Evolutionary conservation across 2,888 invertebrate species (phyloP), one percentile per base, ranked within the genome.

Genomic region (Erpobdella octoculata): DNA sequence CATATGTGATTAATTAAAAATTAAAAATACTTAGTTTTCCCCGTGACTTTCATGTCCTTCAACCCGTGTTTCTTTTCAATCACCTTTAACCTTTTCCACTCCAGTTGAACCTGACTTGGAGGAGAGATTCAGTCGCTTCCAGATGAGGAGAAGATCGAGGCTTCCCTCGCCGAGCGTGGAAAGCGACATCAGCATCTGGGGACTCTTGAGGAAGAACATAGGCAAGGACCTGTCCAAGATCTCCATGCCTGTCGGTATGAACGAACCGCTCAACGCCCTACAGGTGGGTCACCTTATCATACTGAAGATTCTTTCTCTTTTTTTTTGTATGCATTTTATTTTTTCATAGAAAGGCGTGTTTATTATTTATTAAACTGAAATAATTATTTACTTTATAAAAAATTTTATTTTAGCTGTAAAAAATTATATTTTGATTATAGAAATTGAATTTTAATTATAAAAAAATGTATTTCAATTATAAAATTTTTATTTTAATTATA

Each of bases 211-310:
- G 89, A 90, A 90, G 84, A 91, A 91, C 82, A 91, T 91, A 70
- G 91, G 91, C 76, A 91, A 91, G 83, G 91, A 91, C 83, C 85
- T 91, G 73, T 90, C 90, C 25, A 90, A 91, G 83, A 89, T 92
- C 62, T 90, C 90, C 73, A 90, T 91, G 90, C 91, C 91, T 0
- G 91, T 91, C 59, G 90, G 90, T 1, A 86, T 91, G 75, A 91
- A 91, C 81, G 91, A 91, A 82, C 91, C 91, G 0, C 85, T 91
- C 0, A 90, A 89, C 79, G 89, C 90, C 86, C 84, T 91, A 71
- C 90, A 90, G 86, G 88, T 89, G 74, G 71, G 1, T 46, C 9
- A 35, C 35, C 12, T 35, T 53, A 15, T n/a, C 28, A n/a, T 38
- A 9, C 4, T 25, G 25, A 35, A 37, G 66, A 9, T 21, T 5